Percentiles rank a stretch among this genome's conserved stretches.
These are phyloP conservation scores for Augochlorella aurata DNA, from an alignment of 2,888 invertebrate genomes.

Conservation along the genomic window DNA sequence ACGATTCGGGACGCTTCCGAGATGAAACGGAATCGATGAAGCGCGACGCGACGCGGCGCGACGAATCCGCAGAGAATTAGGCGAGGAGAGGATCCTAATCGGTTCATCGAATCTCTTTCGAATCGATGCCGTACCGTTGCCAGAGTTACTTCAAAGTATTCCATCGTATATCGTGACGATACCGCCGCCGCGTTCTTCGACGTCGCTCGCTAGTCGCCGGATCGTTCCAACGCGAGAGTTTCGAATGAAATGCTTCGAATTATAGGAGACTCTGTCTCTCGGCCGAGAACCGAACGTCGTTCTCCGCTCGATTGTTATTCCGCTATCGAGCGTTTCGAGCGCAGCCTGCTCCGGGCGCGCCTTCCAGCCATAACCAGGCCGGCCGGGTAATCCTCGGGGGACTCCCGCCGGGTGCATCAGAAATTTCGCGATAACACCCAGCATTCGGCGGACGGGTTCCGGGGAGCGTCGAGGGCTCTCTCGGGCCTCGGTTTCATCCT, in stretches of 20 bases:
- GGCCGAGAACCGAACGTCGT: too few species aligned
- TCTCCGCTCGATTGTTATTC: too few species aligned
- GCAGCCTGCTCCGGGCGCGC: too few species aligned
- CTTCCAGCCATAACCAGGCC: neutral
- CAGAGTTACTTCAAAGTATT: neutral
- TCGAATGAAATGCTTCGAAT: too few species aligned
- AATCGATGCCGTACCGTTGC: neutral
- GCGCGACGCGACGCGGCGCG: neutral
- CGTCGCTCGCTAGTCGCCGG: too few species aligned
- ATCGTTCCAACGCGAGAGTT: too few species aligned
- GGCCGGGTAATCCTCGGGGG: neutral
- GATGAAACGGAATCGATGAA: constrained; percentile 4
- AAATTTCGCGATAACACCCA: constrained; percentile 6
- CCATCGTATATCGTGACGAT: neutral
- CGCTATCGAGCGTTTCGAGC: too few species aligned
- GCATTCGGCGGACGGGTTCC: neutral
- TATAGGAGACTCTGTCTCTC: too few species aligned
- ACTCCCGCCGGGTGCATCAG: neutral
- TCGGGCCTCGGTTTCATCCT: constrained; percentile 11
- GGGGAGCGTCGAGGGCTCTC: neutral
- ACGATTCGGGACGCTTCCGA: neutral
- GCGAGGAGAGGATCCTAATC: neutral
- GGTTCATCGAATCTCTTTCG: neutral
- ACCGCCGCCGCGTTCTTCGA: too few species aligned
- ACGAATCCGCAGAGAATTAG: neutral